Base-by-base conservation (phyloP, 2,797 vertebrate genomes). In the Notolabrus celidotus region DNA sequence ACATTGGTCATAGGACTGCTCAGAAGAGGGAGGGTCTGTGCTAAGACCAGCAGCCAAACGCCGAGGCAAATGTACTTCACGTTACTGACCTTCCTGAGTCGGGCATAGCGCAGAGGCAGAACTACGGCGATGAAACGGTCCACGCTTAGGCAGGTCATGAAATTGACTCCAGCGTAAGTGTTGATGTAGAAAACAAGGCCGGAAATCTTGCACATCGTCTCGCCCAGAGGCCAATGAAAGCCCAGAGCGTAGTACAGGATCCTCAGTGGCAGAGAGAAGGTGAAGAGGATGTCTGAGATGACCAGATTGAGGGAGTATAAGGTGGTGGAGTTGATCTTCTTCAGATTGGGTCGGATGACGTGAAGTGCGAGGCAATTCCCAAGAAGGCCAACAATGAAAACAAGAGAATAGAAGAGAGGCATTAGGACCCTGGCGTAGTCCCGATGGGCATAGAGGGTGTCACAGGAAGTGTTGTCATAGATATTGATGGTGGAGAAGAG, bases 241-340 rank as follows among this genome's bases (percentile, higher is more conserved):
- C 97, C 97, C 80, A 91, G 2, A 0, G 93, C 96, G 0, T 99
- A 99, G 91, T 99, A 99, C 20, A 89, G 25, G 43, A 98, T 95
- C 89, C 98, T 92, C 0, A 95, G 67, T 0, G 98, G 98, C 77
- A 99, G 83, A 10, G 95, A 93, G 0, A 96, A 88, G 0, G 96
- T 94, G 83, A 99, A 99, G 51, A 98, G 94, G 81, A 99, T 96
- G 53, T 99, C 98, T 0, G 97, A 99, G 29, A 97, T 68, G 54
- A 99, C 97, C 1, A 99, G 90, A 36, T 99, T 97, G 68, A 96
- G 96, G 8, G 98, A 99, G 39, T 98, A 99, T 39, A 99, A 89
- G 0, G 98, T 99, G 23, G 97, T 99, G 43, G 98, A 98, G 91
- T 99, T 99, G 2, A 99, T 96, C 89, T 99, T 99, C 87, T 96